phyloP scores from a whole-genome alignment of 2,113 vertebrate species.

The Rhinogobius similis region DNA sequence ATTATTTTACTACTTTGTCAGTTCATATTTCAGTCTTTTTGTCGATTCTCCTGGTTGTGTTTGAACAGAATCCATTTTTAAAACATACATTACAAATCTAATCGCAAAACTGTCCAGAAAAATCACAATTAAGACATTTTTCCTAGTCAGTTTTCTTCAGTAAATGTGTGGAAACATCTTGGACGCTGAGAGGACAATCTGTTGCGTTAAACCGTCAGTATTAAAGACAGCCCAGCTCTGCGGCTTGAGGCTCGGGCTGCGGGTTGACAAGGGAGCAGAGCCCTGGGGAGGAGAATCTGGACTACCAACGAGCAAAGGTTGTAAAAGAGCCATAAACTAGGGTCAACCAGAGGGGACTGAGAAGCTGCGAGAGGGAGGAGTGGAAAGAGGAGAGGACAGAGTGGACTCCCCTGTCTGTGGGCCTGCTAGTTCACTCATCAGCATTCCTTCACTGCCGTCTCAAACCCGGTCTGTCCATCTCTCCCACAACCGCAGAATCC shows the following conservation, averaged over 20 bases:
- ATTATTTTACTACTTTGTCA: too few relatives aligned
- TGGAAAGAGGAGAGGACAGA: constrained; percentile 58
- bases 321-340: constrained; percentile 72
- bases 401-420: constrained; percentile 25
- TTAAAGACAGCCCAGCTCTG: constrained; percentile 43
- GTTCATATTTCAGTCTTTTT: too few relatives aligned
- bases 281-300: constrained; percentile 59
- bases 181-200: background rate
- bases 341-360: constrained; percentile 67
- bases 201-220: constrained; percentile 33
- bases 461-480: constrained; percentile 27
- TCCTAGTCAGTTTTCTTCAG: background rate
- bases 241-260: constrained; percentile 45
- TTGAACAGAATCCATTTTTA: too few relatives aligned
- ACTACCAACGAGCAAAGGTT: constrained; percentile 55
- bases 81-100: too few relatives aligned
- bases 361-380: constrained; percentile 21
- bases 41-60: too few relatives aligned
- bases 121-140: too few relatives aligned
- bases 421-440: constrained; percentile 35
- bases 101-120: too few relatives aligned
- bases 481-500: constrained; percentile 34
- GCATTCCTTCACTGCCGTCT: constrained; percentile 48
- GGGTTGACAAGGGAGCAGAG: constrained; percentile 53
- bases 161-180: background rate